phyloP scores from a whole-genome alignment of 2,797 vertebrate species.

The Sebastes itinus region DNA sequence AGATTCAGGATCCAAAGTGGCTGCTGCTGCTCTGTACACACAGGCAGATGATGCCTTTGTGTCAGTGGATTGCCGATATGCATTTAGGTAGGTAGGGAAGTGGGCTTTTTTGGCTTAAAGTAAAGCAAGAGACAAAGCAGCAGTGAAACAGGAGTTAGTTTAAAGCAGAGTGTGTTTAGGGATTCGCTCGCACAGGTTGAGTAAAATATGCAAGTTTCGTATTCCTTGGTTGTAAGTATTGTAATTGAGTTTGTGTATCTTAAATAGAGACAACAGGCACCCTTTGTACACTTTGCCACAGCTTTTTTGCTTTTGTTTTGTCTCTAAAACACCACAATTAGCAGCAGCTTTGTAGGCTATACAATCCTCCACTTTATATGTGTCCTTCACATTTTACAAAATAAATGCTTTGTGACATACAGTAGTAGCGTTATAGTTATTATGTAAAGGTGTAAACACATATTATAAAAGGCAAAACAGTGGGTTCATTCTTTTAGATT shows the following conservation, averaged over 20 bases:
- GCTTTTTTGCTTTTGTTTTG: conserved; percentile 54
- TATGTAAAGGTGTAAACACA: conserved; percentile 7
- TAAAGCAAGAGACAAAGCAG: conserved; percentile 66
- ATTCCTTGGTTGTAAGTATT: conserved; percentile 61
- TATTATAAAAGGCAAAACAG: not conserved
- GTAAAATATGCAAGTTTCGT: conserved; percentile 61
- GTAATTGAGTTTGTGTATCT: conserved; percentile 73
- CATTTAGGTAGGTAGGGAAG: conserved; percentile 73
- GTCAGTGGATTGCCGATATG: conserved; percentile 77
- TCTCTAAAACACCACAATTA: conserved; percentile 63
- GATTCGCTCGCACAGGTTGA: conserved; percentile 63
- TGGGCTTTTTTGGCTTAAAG: conserved; percentile 67
- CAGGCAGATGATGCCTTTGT: conserved; percentile 82
- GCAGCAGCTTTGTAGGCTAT: conserved; percentile 50
- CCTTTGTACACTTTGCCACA: conserved; percentile 61
- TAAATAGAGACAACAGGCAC: conserved; percentile 71
- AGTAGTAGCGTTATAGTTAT: not conserved
- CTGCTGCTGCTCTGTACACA: conserved; percentile 83
- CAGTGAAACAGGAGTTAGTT: conserved; percentile 62
- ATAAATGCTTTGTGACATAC: not conserved
- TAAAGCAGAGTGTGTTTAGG: conserved; percentile 47
- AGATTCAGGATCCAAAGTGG: conserved; percentile 86
- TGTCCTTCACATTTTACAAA: conserved; percentile 15
- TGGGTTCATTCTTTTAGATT: not conserved
- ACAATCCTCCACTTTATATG: conserved; percentile 20